Conservation (phyloP, 2,113 vertebrate species). For the Arothron firmamentum region DNA sequence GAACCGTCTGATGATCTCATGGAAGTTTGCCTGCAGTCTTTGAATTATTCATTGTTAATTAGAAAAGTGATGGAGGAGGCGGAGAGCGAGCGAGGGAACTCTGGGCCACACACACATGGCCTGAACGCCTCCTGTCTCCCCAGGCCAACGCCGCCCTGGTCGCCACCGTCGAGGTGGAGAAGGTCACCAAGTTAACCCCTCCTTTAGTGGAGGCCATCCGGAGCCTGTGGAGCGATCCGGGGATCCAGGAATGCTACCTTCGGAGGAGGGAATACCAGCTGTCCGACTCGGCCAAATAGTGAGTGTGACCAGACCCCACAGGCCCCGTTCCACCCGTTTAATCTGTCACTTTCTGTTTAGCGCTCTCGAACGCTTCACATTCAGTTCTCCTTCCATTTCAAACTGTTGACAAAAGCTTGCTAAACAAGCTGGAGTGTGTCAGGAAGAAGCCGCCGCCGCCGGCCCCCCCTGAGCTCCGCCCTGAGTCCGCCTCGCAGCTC, state of each 20-base stretch:
- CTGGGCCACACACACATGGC: neutral
- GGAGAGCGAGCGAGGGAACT: too few relatives aligned
- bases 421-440: neutral
- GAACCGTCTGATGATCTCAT: too few relatives aligned
- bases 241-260: conserved; percentile 82
- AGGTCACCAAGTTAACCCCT: conserved; percentile 61
- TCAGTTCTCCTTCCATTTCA: conserved; percentile 14
- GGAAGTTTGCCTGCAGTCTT: neutral
- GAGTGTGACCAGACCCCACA: conserved; percentile 61
- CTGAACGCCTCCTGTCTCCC: neutral
- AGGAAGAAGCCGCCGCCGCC: too few relatives aligned
- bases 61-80: too few relatives aligned
- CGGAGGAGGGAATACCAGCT: conserved; percentile 83
- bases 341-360: neutral
- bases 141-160: conserved; percentile 77
- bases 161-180: conserved; percentile 76
- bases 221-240: conserved; percentile 82
- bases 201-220: conserved; percentile 79
- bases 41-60: neutral
- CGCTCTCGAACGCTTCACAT: too few relatives aligned
- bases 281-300: conserved; percentile 85
- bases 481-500: neutral
- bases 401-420: neutral
- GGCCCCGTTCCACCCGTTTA: neutral
- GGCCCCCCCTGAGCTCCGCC: too few relatives aligned